Evolutionary conservation across 2,113 vertebrate species (phyloP), one percentile per base, ranked within the genome.

Genomic region (Sinocyclocheilus rhinocerous): DNA sequence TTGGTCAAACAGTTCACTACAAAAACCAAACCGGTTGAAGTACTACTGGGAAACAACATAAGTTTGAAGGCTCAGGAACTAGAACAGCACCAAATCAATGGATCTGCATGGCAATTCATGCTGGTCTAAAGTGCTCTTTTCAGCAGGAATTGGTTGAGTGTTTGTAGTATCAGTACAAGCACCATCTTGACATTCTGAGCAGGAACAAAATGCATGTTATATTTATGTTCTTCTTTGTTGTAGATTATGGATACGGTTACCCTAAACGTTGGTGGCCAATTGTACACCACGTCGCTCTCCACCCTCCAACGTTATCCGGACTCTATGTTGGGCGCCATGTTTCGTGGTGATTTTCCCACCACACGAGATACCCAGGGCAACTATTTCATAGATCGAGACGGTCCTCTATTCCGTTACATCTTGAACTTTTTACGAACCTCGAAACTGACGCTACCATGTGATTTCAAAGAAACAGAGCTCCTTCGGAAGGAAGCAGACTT

Each of bases 181-280:
- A 39, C 9, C 69, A 12, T 72, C 70, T 73, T 42, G 20, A 13
- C 12, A 75, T 75, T 75, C 11, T 48, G 39, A 75, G 12, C 22
- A 26, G 6, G 36, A 48, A 24, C 22, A 26, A 48, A 75, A 48
- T 77, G 15, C 3, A 77, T 55, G 24, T 20, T 20, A 15, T 5
- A 1, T 20, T 33, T 77, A 12, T 67, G 33, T 78, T 81, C 24
- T 75, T 75, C 18, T 70, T 45, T 9, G 79, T 93, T 95, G 85
- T 93, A 97, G 96, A 97, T 96, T 95, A 95, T 95, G 90, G 96
- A 97, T 92, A 96, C 96, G 88, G 93, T 97, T 94, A 97, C 96
- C 20, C 93, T 97, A 88, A 97, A 97, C 94, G 96, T 97, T 85
- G 96, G 96, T 83, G 96, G 96, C 92, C 95, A 96, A 88, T 92